A percentile compares a stretch with the other conserved stretches of the same genome.
Conservation (phyloP, 2,888 invertebrate genomes). For the Nysson spinosus region DNA sequence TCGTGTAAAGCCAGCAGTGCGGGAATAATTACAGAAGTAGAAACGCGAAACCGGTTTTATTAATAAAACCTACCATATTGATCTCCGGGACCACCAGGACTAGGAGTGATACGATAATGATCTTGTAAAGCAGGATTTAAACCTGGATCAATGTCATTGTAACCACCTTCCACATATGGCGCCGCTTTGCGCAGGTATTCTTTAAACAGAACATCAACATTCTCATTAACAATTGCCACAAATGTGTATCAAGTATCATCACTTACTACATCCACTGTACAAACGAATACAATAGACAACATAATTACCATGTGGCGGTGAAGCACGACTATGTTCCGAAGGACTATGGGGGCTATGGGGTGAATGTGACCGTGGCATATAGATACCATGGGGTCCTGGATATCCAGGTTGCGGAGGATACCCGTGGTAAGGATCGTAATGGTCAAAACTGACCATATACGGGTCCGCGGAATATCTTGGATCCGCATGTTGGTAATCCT, state of each 20-base stretch:
- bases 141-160: conserved; percentile 82
- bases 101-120: conserved; percentile 83
- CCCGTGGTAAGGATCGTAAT: conserved; percentile 77
- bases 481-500: conserved; percentile 74
- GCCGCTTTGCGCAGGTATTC: conserved; percentile 80
- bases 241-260: not conserved
- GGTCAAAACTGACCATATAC: conserved; percentile 77
- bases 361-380: conserved; percentile 72
- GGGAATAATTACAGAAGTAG: too few species aligned
- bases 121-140: conserved; percentile 76
- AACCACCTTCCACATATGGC: conserved; percentile 81
- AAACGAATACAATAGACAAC: too few species aligned
- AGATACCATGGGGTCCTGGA: conserved; percentile 74
- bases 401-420: conserved; percentile 76
- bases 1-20: too few species aligned
- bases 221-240: not conserved
- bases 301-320: conserved; percentile 74
- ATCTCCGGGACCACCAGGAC: conserved; percentile 81
- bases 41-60: too few species aligned
- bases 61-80: conserved; percentile 79
- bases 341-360: conserved; percentile 75
- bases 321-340: conserved; percentile 76
- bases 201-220: conserved; percentile 35
- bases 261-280: too few species aligned
- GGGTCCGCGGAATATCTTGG: conserved; percentile 74